These are phyloP conservation scores for Drosophila setosimentum DNA, from an alignment of 2,888 invertebrate genomes.

Conservation along the genomic window DNA sequence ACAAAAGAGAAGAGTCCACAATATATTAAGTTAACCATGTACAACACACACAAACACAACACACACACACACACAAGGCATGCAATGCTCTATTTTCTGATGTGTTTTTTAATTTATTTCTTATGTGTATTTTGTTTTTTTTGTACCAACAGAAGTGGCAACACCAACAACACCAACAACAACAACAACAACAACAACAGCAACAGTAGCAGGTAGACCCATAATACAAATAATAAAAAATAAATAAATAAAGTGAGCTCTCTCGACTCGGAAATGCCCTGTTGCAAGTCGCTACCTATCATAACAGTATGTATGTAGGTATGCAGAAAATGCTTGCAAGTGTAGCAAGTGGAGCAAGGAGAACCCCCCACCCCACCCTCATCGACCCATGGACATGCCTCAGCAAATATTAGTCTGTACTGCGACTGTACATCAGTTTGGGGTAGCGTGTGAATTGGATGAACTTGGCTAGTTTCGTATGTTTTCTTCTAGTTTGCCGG, in stretches of 20 bases:
- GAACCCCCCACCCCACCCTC: neutral
- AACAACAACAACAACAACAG: neutral
- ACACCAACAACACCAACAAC: slow-evolving; percentile 1
- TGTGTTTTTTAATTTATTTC: slow-evolving; percentile 3
- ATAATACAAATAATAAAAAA: neutral
- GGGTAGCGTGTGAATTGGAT: neutral
- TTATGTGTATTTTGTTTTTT: neutral
- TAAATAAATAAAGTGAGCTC: neutral
- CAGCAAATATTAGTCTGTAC: neutral
- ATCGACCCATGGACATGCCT: neutral
- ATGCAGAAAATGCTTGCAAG: neutral
- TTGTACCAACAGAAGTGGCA: neutral
- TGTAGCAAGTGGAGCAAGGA: neutral
- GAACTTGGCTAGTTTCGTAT: too few relatives aligned
- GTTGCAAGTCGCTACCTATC: neutral
- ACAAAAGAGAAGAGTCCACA: slow-evolving; percentile 54
- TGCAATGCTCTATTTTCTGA: slow-evolving; percentile 2
- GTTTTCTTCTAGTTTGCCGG: too few relatives aligned
- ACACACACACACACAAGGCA: neutral
- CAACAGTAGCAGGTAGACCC: neutral
- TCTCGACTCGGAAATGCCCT: neutral
- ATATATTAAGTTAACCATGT: slow-evolving; percentile 70
- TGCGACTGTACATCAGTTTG: neutral
- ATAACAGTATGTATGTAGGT: neutral
- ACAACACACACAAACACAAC: neutral